Conservation (phyloP, 2,888 invertebrate species). For the Tetragnatha montana region DNA sequence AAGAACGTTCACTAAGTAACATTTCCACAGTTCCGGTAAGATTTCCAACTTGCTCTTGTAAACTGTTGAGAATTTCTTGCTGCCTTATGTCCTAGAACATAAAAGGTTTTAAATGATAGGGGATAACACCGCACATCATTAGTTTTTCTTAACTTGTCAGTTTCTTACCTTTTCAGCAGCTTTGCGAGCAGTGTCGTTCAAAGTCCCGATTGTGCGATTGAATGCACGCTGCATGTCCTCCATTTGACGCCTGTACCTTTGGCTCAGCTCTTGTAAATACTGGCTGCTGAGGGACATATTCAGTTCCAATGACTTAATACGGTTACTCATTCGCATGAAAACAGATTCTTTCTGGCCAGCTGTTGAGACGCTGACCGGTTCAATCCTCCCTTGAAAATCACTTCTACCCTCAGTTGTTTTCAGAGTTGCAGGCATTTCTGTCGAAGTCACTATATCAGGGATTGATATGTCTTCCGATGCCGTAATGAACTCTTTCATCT, state of each 20-base stretch:
- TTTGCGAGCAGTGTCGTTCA: constrained; percentile 77
- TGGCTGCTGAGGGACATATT: constrained; percentile 98
- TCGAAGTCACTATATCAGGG: constrained; percentile 5
- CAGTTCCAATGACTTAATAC: constrained; percentile 95
- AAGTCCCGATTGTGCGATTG: constrained; percentile 80
- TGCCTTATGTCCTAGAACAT: constrained; percentile 73
- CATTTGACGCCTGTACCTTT: constrained; percentile 95
- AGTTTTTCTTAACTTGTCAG: neutral
- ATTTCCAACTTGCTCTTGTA: constrained; percentile 72
- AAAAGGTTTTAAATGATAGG: neutral
- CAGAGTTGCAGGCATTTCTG: constrained; percentile 26
- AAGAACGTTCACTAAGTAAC: constrained; percentile 71
- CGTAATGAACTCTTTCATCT: constrained; percentile 43
- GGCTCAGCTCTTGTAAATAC: constrained; percentile 96
- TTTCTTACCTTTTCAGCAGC: constrained; percentile 79
- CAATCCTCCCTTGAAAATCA: constrained; percentile 55
- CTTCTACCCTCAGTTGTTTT: constrained; percentile 34
- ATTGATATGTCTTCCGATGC: constrained; percentile 6
- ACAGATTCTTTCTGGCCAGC: constrained; percentile 90
- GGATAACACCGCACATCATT: neutral
- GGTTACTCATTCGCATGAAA: constrained; percentile 95
- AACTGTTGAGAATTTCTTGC: constrained; percentile 72
- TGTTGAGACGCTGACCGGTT: constrained; percentile 43
- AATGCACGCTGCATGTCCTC: constrained; percentile 88
- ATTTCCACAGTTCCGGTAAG: constrained; percentile 64